Conservation (phyloP, 2,888 invertebrate species). For the Ctena decussata region DNA sequence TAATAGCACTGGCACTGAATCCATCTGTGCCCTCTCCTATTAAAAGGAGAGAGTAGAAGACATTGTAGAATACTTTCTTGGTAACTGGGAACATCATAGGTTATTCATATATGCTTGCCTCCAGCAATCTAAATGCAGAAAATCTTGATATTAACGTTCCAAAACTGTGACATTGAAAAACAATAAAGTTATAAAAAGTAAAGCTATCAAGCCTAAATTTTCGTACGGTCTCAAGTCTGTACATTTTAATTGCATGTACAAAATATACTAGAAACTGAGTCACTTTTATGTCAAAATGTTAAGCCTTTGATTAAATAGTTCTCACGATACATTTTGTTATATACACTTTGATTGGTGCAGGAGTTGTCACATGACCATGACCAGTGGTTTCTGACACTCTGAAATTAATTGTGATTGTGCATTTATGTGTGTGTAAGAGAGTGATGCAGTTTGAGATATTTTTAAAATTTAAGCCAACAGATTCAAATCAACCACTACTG, state of each 20-base stretch:
- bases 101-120: too few species aligned
- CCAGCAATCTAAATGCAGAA: too few species aligned
- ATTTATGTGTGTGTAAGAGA: neutral
- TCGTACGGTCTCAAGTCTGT: neutral
- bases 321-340: slow-evolving; percentile 37
- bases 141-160: too few species aligned
- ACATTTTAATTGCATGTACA: neutral
- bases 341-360: slow-evolving; percentile 66
- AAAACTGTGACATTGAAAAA: too few species aligned
- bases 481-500: too few species aligned
- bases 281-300: neutral
- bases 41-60: too few species aligned
- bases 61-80: too few species aligned
- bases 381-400: slow-evolving; percentile 52
- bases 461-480: neutral
- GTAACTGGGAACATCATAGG: too few species aligned
- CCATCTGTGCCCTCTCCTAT: too few species aligned
- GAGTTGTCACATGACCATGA: slow-evolving; percentile 64
- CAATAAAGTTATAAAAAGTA: too few species aligned
- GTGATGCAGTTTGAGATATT: too few species aligned
- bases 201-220: neutral
- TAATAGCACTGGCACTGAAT: too few species aligned
- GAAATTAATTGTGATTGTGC: slow-evolving; percentile 34
- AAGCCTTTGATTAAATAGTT: neutral
- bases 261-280: neutral